Conservation (phyloP, 2,888 invertebrate species). For the Isotomurus palustris region DNA sequence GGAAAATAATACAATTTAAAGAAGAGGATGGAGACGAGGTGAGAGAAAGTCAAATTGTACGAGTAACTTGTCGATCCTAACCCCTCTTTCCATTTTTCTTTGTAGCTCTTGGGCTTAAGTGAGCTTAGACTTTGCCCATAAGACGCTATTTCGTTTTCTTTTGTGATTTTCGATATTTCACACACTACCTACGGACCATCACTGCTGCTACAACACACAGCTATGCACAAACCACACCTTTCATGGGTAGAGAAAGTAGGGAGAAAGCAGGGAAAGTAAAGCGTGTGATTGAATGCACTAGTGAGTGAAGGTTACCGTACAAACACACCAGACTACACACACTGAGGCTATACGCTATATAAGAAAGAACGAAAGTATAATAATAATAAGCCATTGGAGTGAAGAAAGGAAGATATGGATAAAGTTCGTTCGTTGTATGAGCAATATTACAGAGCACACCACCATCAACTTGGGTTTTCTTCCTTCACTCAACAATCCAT, state of each 20-base stretch:
- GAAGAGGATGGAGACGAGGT: conserved; percentile 12
- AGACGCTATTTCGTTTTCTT: conserved; percentile 10
- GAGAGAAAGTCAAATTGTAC: conserved; percentile 17
- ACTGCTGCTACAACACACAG: too few relatives aligned
- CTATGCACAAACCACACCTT: conserved; percentile 1
- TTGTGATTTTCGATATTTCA: conserved; percentile 13
- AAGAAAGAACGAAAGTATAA: too few relatives aligned
- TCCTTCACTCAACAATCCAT: too few relatives aligned
- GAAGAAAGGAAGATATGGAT: too few relatives aligned
- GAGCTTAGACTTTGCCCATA: conserved; percentile 14
- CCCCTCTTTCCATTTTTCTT: conserved; percentile 16
- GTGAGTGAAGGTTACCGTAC: too few relatives aligned
- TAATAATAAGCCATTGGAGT: too few relatives aligned
- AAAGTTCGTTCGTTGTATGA: too few relatives aligned
- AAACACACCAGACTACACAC: too few relatives aligned
- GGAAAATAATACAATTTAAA: conserved; percentile 23
- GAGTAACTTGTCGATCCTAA: conserved; percentile 15
- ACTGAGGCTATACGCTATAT: too few relatives aligned
- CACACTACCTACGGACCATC: background rate
- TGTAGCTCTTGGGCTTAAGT: conserved; percentile 10
- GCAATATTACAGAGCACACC: too few relatives aligned
- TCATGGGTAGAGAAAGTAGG: background rate
- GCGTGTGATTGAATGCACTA: background rate
- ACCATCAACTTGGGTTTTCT: too few relatives aligned
- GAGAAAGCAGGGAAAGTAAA: background rate